Conservation (phyloP, 2,888 invertebrate genomes). For the Dastarcus helophoroides region DNA sequence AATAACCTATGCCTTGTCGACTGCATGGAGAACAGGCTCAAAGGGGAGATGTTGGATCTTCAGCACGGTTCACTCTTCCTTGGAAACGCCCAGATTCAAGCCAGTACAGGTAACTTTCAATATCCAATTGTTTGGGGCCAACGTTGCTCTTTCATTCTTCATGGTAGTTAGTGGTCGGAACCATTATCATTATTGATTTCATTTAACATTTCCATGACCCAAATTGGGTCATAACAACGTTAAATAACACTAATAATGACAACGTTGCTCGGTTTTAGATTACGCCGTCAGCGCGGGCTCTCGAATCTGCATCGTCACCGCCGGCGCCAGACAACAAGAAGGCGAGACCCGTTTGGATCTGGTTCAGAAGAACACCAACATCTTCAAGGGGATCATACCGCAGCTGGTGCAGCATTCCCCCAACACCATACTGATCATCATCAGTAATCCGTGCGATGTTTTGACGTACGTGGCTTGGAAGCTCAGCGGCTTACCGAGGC, state of each 20-base stretch:
- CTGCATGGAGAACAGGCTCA: slow-evolving; percentile 68
- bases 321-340: slow-evolving; percentile 82
- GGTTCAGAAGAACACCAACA: slow-evolving; percentile 83
- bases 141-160: no score
- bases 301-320: slow-evolving; percentile 77
- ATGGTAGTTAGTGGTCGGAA: no score
- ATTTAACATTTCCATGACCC: no score
- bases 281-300: slow-evolving; percentile 56
- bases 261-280: no score
- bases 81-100: slow-evolving; percentile 66
- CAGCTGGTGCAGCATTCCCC: slow-evolving; percentile 74
- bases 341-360: slow-evolving; percentile 80
- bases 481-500: slow-evolving; percentile 76
- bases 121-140: no score
- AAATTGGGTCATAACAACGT: no score
- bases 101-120: slow-evolving; percentile 50
- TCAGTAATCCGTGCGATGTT: slow-evolving; percentile 88
- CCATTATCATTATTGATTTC: no score
- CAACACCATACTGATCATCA: slow-evolving; percentile 71
- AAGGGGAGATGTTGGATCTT: slow-evolving; percentile 83
- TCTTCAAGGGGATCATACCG: slow-evolving; percentile 78
- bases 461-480: slow-evolving; percentile 94
- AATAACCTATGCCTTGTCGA: no score
- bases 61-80: slow-evolving; percentile 82
- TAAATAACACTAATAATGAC: no score